These are phyloP conservation scores for Merluccius polli DNA, from an alignment of 2,797 vertebrate genomes.

Conservation along the genomic window DNA sequence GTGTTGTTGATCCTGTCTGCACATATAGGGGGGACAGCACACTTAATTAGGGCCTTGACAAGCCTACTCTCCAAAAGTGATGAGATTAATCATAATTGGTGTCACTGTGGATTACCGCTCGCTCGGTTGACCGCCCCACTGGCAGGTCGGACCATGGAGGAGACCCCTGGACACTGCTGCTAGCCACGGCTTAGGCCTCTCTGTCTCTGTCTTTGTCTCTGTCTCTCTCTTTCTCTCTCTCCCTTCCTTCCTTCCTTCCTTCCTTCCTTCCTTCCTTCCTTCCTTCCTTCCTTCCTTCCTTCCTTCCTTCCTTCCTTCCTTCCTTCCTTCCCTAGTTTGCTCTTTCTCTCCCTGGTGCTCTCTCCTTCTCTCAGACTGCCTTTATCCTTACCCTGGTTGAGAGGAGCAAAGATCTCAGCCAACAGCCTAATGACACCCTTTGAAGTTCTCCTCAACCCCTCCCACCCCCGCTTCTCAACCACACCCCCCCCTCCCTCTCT, in stretches of 20 bases:
- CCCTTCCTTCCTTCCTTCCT: conserved; percentile 25
- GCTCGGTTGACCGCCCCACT: conserved; percentile 87
- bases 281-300: conserved; percentile 22
- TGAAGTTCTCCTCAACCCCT: conserved; percentile 71
- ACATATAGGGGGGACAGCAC: conserved; percentile 90
- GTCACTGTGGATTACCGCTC: conserved; percentile 95
- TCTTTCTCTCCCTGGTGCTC: conserved; percentile 15
- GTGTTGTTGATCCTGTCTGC: conserved; percentile 90
- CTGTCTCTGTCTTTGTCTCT: conserved; percentile 28
- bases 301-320: conserved; percentile 7
- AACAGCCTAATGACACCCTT: conserved; percentile 76
- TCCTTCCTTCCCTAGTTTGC: too few species aligned
- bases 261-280: conserved; percentile 24
- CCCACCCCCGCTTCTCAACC: conserved; percentile 49
- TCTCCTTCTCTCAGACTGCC: background rate
- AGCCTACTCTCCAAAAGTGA: conserved; percentile 94
- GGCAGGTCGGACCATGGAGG: conserved; percentile 89
- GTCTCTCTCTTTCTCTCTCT: conserved; percentile 14
- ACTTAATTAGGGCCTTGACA: conserved; percentile 99
- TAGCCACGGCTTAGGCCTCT: conserved; percentile 64
- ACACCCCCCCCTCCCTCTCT: background rate
- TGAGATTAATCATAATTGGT: conserved; percentile 99
- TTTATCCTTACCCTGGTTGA: conserved; percentile 44
- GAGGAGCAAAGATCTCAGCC: conserved; percentile 66
- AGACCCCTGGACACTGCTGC: conserved; percentile 91